These are phyloP conservation scores for Eulemur macaco DNA, from an alignment of 2,113 vertebrate genomes.

Conservation along the genomic window DNA sequence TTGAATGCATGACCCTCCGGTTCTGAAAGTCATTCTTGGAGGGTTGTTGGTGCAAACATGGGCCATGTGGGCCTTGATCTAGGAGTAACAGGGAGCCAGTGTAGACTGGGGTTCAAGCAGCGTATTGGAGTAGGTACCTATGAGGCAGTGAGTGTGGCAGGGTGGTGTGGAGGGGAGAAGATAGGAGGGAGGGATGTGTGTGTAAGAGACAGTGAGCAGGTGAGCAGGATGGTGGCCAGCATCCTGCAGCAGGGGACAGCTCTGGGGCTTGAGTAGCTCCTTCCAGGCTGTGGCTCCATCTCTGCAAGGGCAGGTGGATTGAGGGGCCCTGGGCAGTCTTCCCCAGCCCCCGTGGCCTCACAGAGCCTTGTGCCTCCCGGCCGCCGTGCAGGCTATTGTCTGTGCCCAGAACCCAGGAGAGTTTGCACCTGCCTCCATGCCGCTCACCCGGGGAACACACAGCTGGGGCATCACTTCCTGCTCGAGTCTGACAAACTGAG, in stretches of 20 bases:
- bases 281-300: background rate
- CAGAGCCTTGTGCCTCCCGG: background rate
- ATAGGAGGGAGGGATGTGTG: no score
- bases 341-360: background rate
- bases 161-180: no score
- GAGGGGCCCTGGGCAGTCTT: background rate
- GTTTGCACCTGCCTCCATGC: background rate
- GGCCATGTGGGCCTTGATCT: no score
- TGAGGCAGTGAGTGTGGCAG: background rate
- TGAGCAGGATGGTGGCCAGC: no score
- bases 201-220: background rate
- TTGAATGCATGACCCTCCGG: background rate
- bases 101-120: background rate
- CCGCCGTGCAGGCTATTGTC: background rate
- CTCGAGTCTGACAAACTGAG: background rate
- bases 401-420: background rate
- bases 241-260: no score
- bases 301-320: rapidly evolving
- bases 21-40: background rate
- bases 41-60: background rate
- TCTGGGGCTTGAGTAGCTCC: background rate
- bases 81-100: background rate
- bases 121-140: background rate
- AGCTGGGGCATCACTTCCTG: background rate
- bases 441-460: rapidly evolving